Evolutionary conservation across 2,888 invertebrate genomes (phyloP), one percentile per base, ranked within the genome.

Genomic region (Actias luna): DNA sequence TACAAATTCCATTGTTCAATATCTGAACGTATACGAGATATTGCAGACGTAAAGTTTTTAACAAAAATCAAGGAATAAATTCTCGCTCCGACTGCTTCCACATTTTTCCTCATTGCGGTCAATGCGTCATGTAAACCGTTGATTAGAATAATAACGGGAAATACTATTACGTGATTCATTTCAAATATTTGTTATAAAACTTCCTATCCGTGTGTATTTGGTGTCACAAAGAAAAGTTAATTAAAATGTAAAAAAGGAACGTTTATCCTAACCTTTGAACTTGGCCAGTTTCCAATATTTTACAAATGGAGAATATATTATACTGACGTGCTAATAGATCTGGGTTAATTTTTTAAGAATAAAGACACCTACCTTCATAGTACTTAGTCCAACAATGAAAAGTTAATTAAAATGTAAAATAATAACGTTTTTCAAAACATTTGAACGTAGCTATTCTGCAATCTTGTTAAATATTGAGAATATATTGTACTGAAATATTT

Each of bases 71-170:
- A 61, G 55, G 58, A 58, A 42, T 42, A 29, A 61, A 61, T 61
- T 57, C 39, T 39, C 61, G 61, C 61, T 29, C 14, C 18, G 27
- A 61, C 39, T 42, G 61, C 36, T 36, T 61, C 61, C 39, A 31
- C 39, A 58, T 22, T 58, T 59, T 59, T 63, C 63, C 63, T 63
- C 39, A 55, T 55, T 62, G 63, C 55, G 63, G 77, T 72, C 29
- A 55, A 27, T 74, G 73, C 69, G 79, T 79, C 78, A 46, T 46
- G 77, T 33, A 36, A 12, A 14, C 2, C 42, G 62, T 42, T 63
- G 69, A 68, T 63, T 55, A 50, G 60, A 31, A 66, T 66, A 68
- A 59, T 78, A 67, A 72, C 70, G 70, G 71, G 78, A 79, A 78
- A 70, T 67, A 69, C 65, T 60, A 52, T 35, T 60, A 61, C n/a